phyloP scores from a whole-genome alignment of 2,797 vertebrate genomes.

The Diplodus sargus region DNA sequence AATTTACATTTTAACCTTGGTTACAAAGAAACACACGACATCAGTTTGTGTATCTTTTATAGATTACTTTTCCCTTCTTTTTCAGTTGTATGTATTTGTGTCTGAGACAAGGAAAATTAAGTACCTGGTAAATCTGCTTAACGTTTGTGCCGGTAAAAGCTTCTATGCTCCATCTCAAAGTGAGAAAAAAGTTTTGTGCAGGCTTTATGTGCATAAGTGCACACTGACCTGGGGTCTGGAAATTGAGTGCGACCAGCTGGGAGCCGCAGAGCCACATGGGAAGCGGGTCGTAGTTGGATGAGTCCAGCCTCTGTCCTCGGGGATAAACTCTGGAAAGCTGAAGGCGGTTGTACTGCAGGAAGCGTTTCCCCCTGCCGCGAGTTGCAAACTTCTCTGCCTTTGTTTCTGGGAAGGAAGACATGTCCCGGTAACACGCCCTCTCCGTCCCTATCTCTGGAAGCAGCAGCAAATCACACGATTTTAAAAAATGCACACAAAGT shows the following conservation, averaged over 20 bases:
- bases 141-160: neutral
- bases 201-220: too few relatives aligned
- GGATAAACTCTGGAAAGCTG: slow-evolving; percentile 89
- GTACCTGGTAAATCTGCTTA: neutral
- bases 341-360: slow-evolving; percentile 86
- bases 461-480: neutral
- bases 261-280: slow-evolving; percentile 99
- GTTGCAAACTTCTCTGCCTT: slow-evolving; percentile 98
- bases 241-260: slow-evolving; percentile 97
- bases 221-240: slow-evolving; percentile 94
- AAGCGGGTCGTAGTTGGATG: slow-evolving; percentile 97
- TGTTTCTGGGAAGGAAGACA: slow-evolving; percentile 99
- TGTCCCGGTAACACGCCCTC: slow-evolving; percentile 94
- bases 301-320: slow-evolving; percentile 91
- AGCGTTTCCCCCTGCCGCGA: slow-evolving; percentile 87
- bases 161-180: neutral
- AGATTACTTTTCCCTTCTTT: neutral
- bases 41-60: too few relatives aligned
- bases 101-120: neutral
- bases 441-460: slow-evolving; percentile 94
- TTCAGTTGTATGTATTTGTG: neutral
- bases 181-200: neutral
- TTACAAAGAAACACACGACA: neutral
- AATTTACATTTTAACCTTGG: neutral
- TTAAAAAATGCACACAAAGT: neutral